Conservation (phyloP, 2,113 vertebrate species). For the Myotis brandtii region DNA sequence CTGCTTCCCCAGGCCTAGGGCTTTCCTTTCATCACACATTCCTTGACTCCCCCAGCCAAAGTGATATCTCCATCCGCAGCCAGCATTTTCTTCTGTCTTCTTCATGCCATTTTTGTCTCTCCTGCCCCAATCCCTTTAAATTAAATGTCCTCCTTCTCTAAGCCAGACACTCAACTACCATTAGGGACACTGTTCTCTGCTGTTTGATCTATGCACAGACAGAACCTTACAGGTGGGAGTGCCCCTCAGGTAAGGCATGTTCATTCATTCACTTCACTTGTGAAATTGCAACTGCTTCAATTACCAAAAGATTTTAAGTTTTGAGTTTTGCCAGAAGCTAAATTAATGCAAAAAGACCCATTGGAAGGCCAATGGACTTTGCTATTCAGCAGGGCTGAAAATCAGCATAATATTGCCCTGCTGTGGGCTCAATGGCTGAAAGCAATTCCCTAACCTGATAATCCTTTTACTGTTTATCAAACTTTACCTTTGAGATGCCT, state of each 20-base stretch:
- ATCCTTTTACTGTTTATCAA: too few relatives aligned
- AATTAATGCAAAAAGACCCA: too few relatives aligned
- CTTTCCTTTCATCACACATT: too few relatives aligned
- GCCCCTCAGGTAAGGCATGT: not conserved
- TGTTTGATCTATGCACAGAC: not conserved
- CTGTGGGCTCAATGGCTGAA: too few relatives aligned
- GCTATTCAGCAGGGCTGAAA: too few relatives aligned
- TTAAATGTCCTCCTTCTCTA: not conserved
- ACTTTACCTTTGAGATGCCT: too few relatives aligned
- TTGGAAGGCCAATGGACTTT: too few relatives aligned
- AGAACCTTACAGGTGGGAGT: fast-evolving
- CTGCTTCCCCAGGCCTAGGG: too few relatives aligned
- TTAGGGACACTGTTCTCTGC: fast-evolving
- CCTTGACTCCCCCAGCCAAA: not conserved
- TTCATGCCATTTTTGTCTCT: not conserved
- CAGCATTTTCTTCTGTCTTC: not conserved
- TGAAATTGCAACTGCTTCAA: not conserved
- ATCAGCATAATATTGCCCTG: too few relatives aligned
- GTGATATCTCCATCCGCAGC: not conserved
- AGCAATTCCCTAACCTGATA: too few relatives aligned
- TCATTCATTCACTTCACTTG: not conserved
- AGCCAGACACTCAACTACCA: not conserved
- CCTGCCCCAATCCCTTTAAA: not conserved
- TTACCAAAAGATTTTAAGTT: not conserved
- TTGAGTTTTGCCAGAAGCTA: not conserved